A percentile compares a stretch with the other conserved stretches of the same genome.
phyloP scores from a whole-genome alignment of 2,113 vertebrate genomes.

The Tichodroma muraria region DNA sequence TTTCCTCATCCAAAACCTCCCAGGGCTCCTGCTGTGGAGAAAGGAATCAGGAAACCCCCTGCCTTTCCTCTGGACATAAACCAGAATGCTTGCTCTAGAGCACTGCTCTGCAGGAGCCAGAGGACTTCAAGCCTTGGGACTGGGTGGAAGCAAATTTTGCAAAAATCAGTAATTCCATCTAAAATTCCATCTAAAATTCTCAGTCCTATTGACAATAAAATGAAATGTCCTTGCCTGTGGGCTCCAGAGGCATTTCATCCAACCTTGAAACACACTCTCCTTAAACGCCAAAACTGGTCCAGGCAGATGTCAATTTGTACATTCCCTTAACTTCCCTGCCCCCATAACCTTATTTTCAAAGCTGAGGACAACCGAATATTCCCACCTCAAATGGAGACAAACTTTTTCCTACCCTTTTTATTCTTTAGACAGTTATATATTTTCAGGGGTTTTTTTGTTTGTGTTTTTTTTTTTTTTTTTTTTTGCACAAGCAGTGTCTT shows the following conservation, averaged over 20 bases:
- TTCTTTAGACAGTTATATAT: neutral
- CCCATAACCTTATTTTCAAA: neutral
- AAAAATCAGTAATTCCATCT: neutral
- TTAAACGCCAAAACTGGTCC: neutral
- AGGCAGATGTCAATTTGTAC: neutral
- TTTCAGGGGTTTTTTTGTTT: neutral
- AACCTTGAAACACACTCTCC: neutral
- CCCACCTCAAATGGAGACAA: neutral
- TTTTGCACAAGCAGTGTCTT: neutral
- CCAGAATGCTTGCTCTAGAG: neutral
- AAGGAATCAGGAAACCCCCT: neutral
- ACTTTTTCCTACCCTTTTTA: neutral
- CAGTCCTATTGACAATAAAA: neutral
- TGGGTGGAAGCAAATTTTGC: neutral
- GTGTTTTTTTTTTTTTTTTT: no score
- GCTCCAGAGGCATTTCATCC: neutral
- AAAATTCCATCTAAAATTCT: no score
- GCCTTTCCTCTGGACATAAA: neutral
- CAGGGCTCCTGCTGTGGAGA: neutral
- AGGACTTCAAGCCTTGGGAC: neutral
- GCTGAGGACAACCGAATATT: neutral
- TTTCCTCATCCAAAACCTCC: neutral
- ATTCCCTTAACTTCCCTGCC: neutral
- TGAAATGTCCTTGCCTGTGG: neutral
- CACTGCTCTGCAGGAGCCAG: neutral